Conservation (phyloP, 2,888 invertebrate genomes). For the Ditylenchus weischeri region DNA sequence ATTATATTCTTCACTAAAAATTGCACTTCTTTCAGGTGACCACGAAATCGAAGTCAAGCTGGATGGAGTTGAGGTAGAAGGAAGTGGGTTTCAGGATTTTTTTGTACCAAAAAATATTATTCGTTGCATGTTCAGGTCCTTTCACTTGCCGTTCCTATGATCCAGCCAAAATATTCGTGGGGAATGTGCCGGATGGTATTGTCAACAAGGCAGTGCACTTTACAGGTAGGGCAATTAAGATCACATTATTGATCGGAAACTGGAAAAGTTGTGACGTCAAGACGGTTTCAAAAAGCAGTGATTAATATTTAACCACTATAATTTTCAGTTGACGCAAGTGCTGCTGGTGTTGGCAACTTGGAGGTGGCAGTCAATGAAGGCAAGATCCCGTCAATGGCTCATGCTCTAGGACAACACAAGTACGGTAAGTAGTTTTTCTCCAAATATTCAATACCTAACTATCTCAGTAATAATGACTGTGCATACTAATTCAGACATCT, state of each 20-base stretch:
- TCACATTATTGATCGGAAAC: not conserved
- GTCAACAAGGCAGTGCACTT: slow-evolving; percentile 89
- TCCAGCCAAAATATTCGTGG: slow-evolving; percentile 73
- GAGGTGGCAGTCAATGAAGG: slow-evolving; percentile 98
- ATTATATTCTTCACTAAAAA: no score
- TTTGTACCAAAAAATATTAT: not conserved
- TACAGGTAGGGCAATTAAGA: slow-evolving; percentile 64
- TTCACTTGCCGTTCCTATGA: slow-evolving; percentile 80
- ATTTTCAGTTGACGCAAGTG: slow-evolving; percentile 81
- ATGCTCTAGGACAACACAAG: slow-evolving; percentile 79
- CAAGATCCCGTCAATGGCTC: slow-evolving; percentile 85
- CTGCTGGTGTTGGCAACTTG: slow-evolving; percentile 94
- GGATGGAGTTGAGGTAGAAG: slow-evolving; percentile 68
- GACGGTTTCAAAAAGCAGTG: no score
- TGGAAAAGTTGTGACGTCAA: no score
- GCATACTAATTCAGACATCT: slow-evolving; percentile 39
- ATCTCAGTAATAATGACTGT: no score
- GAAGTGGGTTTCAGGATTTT: slow-evolving; percentile 65
- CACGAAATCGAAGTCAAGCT: slow-evolving; percentile 60
- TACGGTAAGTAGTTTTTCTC: slow-evolving; percentile 36
- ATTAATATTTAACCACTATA: not conserved
- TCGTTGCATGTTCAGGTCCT: slow-evolving; percentile 14
- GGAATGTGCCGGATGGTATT: slow-evolving; percentile 75
- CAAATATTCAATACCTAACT: no score
- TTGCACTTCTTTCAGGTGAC: slow-evolving; percentile 67